Conservation (phyloP, 1,140 invertebrate genomes). For the Trichomalopsis sarcophagae region DNA sequence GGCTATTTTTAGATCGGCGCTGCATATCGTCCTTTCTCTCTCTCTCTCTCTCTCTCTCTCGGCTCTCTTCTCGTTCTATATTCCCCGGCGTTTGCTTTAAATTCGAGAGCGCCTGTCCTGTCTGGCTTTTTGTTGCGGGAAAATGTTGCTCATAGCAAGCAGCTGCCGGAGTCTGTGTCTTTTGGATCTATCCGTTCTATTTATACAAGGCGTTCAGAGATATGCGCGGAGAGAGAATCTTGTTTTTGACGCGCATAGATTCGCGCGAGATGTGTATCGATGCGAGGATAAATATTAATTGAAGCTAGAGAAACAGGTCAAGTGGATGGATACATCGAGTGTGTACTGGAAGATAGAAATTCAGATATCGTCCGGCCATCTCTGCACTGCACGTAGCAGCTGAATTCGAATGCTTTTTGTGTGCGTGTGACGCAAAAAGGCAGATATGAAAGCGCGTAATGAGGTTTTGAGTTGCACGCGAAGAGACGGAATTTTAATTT, state of each 20-base stretch:
- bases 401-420: background rate
- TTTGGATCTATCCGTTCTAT: background rate
- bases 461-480: too few species aligned
- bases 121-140: background rate
- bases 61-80: background rate
- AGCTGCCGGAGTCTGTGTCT: background rate
- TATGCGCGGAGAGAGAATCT: background rate
- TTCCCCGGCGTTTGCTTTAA: background rate
- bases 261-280: background rate
- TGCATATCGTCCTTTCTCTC: background rate
- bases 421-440: background rate
- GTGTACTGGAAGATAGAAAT: background rate
- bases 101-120: background rate
- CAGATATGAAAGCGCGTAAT: background rate
- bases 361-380: background rate
- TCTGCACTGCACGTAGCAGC: background rate
- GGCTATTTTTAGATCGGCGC: conserved; percentile 2
- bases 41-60: background rate
- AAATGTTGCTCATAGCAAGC: background rate
- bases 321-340: background rate
- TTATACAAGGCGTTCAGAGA: background rate
- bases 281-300: background rate
- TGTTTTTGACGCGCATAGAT: background rate
- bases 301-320: background rate
- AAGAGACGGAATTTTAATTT: too few species aligned